Percentiles rank a stretch among this genome's conserved stretches.
These are phyloP conservation scores for Vespertilio murinus DNA, from an alignment of 2,797 vertebrate genomes.

Conservation along the genomic window DNA sequence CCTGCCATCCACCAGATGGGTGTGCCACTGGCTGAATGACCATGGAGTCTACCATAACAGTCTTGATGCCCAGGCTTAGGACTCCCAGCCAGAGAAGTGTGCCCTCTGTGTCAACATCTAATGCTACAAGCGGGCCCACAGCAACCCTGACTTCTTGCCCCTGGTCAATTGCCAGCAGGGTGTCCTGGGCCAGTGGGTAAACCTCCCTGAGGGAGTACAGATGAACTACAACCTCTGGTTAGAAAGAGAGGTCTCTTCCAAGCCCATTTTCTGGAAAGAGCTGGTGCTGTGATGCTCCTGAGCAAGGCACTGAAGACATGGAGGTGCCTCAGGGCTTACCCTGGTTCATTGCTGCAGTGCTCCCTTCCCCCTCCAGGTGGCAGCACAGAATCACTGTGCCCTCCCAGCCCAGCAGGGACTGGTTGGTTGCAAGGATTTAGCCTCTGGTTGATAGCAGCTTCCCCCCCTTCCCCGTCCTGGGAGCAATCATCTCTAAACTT, in stretches of 20 bases:
- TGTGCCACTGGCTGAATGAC: slow-evolving; percentile 86
- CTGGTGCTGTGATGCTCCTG: slow-evolving; percentile 85
- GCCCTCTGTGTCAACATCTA: slow-evolving; percentile 89
- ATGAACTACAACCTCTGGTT: slow-evolving; percentile 94
- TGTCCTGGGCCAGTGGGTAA: slow-evolving; percentile 88
- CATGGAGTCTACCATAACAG: slow-evolving; percentile 87
- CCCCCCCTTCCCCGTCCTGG: too few relatives aligned
- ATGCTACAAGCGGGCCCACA: slow-evolving; percentile 86
- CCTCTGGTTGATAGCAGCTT: neutral
- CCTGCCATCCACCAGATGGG: slow-evolving; percentile 88
- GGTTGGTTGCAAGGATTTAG: neutral
- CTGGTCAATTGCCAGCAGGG: slow-evolving; percentile 92
- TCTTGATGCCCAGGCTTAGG: slow-evolving; percentile 87
- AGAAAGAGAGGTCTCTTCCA: slow-evolving; percentile 90
- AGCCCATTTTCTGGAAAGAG: slow-evolving; percentile 92
- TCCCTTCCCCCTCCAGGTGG: slow-evolving; percentile 52
- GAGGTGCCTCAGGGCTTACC: neutral
- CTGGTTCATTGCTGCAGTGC: slow-evolving; percentile 26
- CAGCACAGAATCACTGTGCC: slow-evolving; percentile 44
- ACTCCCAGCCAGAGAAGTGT: slow-evolving; percentile 89
- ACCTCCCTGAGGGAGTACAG: slow-evolving; percentile 90
- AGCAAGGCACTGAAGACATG: neutral
- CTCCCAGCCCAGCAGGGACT: neutral
- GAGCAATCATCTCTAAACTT: neutral
- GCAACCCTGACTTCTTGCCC: slow-evolving; percentile 88